These are phyloP conservation scores for Teleogryllus oceanicus DNA, from an alignment of 2,888 invertebrate genomes.

Conservation along the genomic window DNA sequence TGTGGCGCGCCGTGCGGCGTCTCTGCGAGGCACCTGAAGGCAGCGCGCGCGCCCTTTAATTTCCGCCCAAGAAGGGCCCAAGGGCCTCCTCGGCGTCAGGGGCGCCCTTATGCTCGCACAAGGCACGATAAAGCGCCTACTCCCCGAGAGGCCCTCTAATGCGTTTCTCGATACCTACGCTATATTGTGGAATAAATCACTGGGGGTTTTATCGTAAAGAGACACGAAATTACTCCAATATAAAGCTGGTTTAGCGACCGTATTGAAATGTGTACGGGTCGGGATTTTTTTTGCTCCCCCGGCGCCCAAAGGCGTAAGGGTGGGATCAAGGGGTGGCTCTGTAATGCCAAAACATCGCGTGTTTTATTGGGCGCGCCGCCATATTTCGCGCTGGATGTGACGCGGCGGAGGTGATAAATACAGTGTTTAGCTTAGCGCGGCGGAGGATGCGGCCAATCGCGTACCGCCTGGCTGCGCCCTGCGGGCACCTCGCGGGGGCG, in stretches of 20 bases:
- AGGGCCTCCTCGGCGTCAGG: background rate
- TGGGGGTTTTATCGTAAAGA: background rate
- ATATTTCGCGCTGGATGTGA: background rate
- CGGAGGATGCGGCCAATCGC: background rate
- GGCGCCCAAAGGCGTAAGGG: background rate
- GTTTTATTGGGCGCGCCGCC: background rate
- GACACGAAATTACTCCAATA: constrained; percentile 7
- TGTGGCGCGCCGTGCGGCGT: too few relatives aligned
- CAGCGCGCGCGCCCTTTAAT: background rate
- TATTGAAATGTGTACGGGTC: background rate
- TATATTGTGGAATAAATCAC: constrained; percentile 18
- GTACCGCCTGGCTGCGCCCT: too few relatives aligned
- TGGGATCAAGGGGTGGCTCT: background rate
- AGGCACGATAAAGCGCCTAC: background rate
- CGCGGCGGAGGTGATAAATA: background rate
- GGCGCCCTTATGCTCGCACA: background rate
- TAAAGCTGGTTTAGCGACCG: background rate
- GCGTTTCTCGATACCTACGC: background rate
- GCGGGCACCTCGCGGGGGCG: too few relatives aligned
- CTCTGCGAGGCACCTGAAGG: too few relatives aligned
- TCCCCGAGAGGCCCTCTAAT: background rate
- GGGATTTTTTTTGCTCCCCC: background rate
- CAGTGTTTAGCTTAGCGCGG: background rate
- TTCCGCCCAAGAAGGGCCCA: background rate
- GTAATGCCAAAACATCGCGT: constrained; percentile 4